Evolutionary conservation across 2,888 invertebrate genomes (phyloP).

Genomic region (Alloscopus bannaensis): DNA sequence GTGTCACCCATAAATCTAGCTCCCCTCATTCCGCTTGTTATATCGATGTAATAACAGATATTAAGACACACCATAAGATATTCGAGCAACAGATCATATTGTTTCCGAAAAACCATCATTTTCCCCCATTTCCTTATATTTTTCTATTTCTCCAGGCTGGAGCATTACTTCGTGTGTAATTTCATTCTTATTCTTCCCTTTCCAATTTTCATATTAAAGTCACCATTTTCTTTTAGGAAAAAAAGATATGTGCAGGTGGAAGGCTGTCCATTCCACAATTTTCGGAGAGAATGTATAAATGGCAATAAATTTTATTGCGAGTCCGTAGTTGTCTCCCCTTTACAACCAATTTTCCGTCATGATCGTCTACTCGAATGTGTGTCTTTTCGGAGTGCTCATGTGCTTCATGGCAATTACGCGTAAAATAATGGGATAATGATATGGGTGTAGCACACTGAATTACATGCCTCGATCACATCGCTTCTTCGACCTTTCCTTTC

Average conservation of each 20-base stretch:
- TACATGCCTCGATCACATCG: conserved; percentile 53
- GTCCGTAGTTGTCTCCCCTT: conserved; percentile 34
- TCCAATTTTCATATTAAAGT: background rate
- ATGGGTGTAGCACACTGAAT: conserved; percentile 56
- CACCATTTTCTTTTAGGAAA: background rate
- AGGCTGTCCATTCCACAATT: background rate
- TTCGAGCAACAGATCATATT: conserved; percentile 29
- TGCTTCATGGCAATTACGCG: conserved; percentile 63
- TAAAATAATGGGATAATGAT: conserved; percentile 70
- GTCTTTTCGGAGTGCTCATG: too few species aligned
- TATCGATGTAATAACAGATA: conserved; percentile 7
- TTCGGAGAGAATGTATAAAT: conserved; percentile 8
- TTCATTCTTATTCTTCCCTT: background rate
- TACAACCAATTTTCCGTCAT: conserved; percentile 51
- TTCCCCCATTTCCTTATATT: background rate
- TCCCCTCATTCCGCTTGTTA: conserved; percentile 1
- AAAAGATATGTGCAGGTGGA: background rate
- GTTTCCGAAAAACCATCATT: conserved; percentile 1
- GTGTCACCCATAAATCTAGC: conserved; percentile 6
- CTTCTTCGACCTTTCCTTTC: conserved; percentile 50
- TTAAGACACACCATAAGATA: background rate
- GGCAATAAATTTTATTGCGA: conserved; percentile 42
- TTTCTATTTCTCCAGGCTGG: too few species aligned
- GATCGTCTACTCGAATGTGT: too few species aligned
- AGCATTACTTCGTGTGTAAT: conserved; percentile 13